Evolutionary conservation across 1,140 invertebrate species (phyloP).

Genomic region (Drosophila auraria): DNA sequence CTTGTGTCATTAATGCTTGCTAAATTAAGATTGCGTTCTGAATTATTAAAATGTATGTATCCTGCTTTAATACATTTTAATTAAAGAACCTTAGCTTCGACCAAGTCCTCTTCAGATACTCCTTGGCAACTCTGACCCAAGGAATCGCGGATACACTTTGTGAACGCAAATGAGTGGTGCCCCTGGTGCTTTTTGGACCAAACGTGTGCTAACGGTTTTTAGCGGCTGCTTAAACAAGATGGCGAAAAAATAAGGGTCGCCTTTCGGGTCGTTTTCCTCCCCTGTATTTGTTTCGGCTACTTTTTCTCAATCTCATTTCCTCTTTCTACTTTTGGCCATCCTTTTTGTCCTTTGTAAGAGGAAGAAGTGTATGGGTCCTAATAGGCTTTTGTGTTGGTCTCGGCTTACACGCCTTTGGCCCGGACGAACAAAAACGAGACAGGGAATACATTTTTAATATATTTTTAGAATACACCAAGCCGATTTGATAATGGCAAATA

Average conservation of each 20-base stretch:
- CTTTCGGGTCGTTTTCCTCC: constrained; percentile 1
- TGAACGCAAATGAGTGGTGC: constrained; percentile 34
- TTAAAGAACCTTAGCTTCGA: constrained; percentile 15
- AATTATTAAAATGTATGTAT: neutral
- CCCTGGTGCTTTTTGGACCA: constrained; percentile 17
- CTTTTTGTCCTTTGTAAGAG: constrained; percentile 15
- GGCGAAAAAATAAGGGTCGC: constrained; percentile 45
- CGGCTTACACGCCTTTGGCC: constrained; percentile 48
- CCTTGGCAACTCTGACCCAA: constrained; percentile 14
- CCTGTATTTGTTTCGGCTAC: constrained; percentile 21
- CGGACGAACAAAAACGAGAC: constrained; percentile 7
- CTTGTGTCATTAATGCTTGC: neutral
- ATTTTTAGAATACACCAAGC: constrained; percentile 54
- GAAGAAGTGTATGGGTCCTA: constrained; percentile 42
- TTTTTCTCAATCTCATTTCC: constrained; percentile 38
- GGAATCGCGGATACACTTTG: constrained; percentile 26
- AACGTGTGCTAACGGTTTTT: constrained; percentile 59
- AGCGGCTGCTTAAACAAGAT: constrained; percentile 50
- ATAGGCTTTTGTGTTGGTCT: constrained; percentile 69
- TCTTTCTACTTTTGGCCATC: constrained; percentile 16
- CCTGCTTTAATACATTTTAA: constrained; percentile 15
- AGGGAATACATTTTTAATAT: constrained; percentile 16
- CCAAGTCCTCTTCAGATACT: neutral
- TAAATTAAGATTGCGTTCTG: neutral
- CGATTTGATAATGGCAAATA: constrained; percentile 34